phyloP scores from a whole-genome alignment of 2,113 vertebrate genomes.

The Ophthalmolycus amberensis region DNA sequence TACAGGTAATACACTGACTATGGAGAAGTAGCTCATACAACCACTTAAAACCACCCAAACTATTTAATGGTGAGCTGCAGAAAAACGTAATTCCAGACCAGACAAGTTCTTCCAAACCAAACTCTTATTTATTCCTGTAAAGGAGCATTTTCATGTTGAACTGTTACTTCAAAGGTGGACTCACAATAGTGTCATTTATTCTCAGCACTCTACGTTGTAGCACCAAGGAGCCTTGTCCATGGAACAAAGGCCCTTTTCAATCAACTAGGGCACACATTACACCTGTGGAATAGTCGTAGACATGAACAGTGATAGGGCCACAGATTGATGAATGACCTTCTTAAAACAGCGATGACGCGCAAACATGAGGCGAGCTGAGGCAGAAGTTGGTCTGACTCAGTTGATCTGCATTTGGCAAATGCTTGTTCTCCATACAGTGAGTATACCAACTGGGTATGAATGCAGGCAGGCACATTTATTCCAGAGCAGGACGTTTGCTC shows the following conservation, averaged over 20 bases:
- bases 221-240: background rate
- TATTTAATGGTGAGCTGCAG: background rate
- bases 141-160: background rate
- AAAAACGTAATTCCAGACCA: background rate
- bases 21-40: background rate
- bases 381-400: constrained; percentile 2
- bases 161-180: background rate
- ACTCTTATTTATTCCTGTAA: background rate
- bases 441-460: background rate
- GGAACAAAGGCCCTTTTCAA: background rate
- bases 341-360: constrained; percentile 42
- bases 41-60: background rate
- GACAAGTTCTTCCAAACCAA: background rate
- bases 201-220: background rate
- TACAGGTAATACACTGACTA: background rate
- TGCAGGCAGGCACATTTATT: background rate
- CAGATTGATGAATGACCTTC: constrained; percentile 10
- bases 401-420: constrained; percentile 19
- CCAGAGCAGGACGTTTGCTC: background rate
- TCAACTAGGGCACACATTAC: background rate
- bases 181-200: background rate
- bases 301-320: background rate
- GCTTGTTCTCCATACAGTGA: background rate
- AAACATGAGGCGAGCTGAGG: constrained; percentile 13
- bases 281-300: background rate